Evolutionary conservation across 2,113 vertebrate genomes (phyloP).

Genomic region (Cyanistes caeruleus): DNA sequence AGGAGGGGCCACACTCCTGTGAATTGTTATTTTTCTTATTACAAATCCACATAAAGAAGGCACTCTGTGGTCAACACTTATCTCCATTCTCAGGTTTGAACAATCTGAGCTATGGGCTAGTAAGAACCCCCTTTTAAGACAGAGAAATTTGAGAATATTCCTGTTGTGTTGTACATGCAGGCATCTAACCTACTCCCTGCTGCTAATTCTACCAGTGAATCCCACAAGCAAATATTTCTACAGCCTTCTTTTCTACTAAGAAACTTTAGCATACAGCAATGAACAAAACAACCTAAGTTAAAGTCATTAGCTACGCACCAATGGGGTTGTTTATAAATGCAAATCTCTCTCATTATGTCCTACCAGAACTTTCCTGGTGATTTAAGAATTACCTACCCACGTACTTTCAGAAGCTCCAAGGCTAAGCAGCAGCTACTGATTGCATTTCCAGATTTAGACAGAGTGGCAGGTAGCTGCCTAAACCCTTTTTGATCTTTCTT

Average conservation of each 20-base stretch:
- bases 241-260: background rate
- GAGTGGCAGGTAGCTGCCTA: background rate
- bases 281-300: background rate
- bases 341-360: background rate
- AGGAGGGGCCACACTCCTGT: background rate
- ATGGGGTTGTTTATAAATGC: background rate
- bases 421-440: background rate
- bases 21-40: background rate
- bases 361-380: background rate
- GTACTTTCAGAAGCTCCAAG: background rate
- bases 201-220: background rate
- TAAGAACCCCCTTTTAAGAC: background rate
- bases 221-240: background rate
- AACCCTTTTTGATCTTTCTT: background rate
- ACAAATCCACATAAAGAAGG: background rate
- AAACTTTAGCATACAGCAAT: background rate
- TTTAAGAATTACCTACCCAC: slow-evolving; percentile 1
- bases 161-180: background rate
- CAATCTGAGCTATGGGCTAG: background rate
- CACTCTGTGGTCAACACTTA: background rate
- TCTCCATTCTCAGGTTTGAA: background rate
- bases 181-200: background rate
- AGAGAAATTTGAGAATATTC: background rate
- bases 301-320: background rate
- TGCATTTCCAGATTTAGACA: background rate